phyloP scores from a whole-genome alignment of 2,113 vertebrate species.

The Phaethon lepturus region DNA sequence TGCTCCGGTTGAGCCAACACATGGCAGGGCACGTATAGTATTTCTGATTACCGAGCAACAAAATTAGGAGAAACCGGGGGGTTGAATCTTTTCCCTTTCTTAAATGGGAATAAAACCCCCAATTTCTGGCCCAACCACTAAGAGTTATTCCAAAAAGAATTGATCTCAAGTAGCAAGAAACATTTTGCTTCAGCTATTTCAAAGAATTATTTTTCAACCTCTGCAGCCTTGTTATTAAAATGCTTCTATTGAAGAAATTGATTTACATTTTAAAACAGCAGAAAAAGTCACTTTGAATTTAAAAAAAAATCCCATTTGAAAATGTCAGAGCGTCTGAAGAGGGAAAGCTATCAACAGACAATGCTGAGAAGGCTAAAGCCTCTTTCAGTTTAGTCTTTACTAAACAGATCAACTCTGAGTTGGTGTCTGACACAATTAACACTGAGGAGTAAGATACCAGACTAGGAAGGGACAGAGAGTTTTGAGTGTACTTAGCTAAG shows the following conservation, averaged over 20 bases:
- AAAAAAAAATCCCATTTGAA: neutral
- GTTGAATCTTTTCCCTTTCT: neutral
- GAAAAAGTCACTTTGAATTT: slow-evolving; percentile 35
- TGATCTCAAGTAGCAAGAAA: neutral
- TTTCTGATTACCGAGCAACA: neutral
- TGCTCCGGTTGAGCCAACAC: neutral
- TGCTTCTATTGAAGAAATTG: neutral
- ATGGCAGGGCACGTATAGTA: neutral
- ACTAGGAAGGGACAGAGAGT: neutral
- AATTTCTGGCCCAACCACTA: neutral
- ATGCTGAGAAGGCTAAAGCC: slow-evolving; percentile 20
- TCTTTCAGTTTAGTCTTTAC: slow-evolving; percentile 13
- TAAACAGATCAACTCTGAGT: slow-evolving; percentile 32
- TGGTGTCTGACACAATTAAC: slow-evolving; percentile 38
- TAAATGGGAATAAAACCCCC: neutral
- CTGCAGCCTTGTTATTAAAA: neutral
- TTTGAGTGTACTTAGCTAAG: neutral
- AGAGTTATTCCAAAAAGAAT: neutral
- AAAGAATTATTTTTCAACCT: neutral
- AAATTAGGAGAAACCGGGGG: neutral
- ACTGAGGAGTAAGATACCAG: neutral
- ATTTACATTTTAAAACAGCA: slow-evolving; percentile 50
- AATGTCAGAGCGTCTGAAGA: slow-evolving; percentile 39
- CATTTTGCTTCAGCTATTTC: neutral
- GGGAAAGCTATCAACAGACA: neutral